Evolutionary conservation across 2,888 invertebrate species (phyloP).

Genomic region (Rapana venosa): DNA sequence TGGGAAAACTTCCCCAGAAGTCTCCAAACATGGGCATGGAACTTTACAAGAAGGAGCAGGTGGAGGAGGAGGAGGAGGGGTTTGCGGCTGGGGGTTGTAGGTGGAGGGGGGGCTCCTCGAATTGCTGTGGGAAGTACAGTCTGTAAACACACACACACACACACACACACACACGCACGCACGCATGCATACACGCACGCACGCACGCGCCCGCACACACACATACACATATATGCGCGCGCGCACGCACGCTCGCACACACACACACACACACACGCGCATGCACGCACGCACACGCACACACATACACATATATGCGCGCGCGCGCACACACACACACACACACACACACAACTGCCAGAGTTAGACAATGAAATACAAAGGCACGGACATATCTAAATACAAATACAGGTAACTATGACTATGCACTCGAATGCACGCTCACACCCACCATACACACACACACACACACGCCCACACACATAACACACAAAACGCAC

Average conservation of each 20-base stretch:
- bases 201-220: neutral
- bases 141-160: conserved; percentile 46
- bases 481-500: too few relatives aligned
- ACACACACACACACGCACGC: neutral
- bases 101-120: conserved; percentile 54
- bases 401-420: too few relatives aligned
- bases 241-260: neutral
- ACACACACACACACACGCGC: neutral
- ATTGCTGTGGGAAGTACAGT: conserved; percentile 57
- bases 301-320: neutral
- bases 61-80: neutral
- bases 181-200: neutral
- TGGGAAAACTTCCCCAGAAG: neutral
- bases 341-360: neutral
- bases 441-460: neutral
- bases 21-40: neutral
- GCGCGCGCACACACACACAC: neutral
- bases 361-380: too few relatives aligned
- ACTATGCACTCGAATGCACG: neutral
- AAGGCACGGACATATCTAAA: too few relatives aligned
- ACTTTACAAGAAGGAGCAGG: conserved; percentile 24
- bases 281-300: neutral
- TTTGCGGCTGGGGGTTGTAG: conserved; percentile 49
- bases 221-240: neutral
- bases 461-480: neutral